phyloP scores from a whole-genome alignment of 1,140 invertebrate genomes.

The Tribolium madens region DNA sequence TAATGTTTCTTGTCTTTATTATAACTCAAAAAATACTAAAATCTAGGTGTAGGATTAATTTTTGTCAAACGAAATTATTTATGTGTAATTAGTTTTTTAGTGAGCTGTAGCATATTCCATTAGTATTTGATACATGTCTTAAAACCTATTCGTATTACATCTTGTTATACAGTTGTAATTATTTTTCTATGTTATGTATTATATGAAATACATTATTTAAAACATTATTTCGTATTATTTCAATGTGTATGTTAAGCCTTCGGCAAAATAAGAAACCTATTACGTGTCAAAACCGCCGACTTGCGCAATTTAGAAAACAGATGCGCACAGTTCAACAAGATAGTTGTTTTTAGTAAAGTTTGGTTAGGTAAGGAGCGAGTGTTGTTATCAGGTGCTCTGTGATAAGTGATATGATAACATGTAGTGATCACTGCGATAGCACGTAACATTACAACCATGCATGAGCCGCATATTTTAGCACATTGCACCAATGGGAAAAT shows the following conservation, averaged over 20 bases:
- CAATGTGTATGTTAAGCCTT: not conserved
- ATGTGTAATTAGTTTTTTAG: too few relatives aligned
- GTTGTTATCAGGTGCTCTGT: slow-evolving; percentile 25
- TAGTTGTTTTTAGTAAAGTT: slow-evolving; percentile 40
- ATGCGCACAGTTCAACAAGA: slow-evolving; percentile 1
- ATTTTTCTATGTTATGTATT: not conserved
- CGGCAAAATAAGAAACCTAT: not conserved
- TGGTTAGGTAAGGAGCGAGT: slow-evolving; percentile 39
- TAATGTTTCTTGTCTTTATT: not conserved
- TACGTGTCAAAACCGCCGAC: not conserved
- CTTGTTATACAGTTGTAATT: not conserved
- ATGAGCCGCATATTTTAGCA: slow-evolving; percentile 32
- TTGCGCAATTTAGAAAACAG: not conserved
- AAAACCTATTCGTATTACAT: too few relatives aligned
- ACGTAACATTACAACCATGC: slow-evolving; percentile 36
- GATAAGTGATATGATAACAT: slow-evolving; percentile 44
- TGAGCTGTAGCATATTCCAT: too few relatives aligned
- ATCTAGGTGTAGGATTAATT: not conserved
- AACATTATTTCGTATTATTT: not conserved
- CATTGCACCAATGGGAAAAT: slow-evolving; percentile 38
- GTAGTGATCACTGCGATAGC: slow-evolving; percentile 20
- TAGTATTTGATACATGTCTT: not conserved
- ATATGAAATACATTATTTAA: not conserved
- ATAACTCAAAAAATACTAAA: not conserved
- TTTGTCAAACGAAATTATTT: too few relatives aligned